A percentile compares a stretch with the other conserved stretches of the same genome.
Evolutionary conservation across 2,797 vertebrate genomes (phyloP).

Genomic region (Rallus crepitans): DNA sequence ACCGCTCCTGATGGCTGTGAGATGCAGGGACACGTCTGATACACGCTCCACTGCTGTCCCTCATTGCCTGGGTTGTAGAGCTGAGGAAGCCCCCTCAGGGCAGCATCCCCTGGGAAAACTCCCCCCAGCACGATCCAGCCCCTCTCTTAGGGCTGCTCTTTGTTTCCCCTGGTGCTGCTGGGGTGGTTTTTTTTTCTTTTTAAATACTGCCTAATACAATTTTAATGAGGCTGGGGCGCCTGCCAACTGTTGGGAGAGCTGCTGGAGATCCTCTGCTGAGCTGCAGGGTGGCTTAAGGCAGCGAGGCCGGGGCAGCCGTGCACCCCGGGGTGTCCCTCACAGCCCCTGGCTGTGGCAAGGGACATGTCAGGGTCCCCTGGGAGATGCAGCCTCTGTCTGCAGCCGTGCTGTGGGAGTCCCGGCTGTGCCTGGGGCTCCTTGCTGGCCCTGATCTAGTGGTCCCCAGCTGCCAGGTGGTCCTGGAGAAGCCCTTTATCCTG

Average conservation of each 20-base stretch:
- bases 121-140: rapidly evolving
- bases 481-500: not conserved
- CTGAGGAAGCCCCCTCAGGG: not conserved
- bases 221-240: conserved; percentile 39
- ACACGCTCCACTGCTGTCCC: not conserved
- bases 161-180: conserved; percentile 29
- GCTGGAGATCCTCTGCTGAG: not conserved
- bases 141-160: not conserved
- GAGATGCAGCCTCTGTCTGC: not conserved
- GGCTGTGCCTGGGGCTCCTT: not conserved
- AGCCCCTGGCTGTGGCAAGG: not conserved
- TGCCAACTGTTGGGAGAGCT: conserved; percentile 36
- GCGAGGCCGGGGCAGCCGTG: rapidly evolving
- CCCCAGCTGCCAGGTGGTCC: rapidly evolving
- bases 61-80: rapidly evolving
- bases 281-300: conserved; percentile 25
- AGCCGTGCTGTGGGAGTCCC: not conserved
- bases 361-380: rapidly evolving
- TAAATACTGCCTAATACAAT: conserved; percentile 38
- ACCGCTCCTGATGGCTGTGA: not conserved
- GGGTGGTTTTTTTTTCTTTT: not conserved
- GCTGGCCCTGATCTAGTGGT: rapidly evolving
- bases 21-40: rapidly evolving
- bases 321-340: not conserved
- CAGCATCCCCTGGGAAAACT: not conserved